phyloP scores from a whole-genome alignment of 2,888 invertebrate species.

The Amphipoea oculea region DNA sequence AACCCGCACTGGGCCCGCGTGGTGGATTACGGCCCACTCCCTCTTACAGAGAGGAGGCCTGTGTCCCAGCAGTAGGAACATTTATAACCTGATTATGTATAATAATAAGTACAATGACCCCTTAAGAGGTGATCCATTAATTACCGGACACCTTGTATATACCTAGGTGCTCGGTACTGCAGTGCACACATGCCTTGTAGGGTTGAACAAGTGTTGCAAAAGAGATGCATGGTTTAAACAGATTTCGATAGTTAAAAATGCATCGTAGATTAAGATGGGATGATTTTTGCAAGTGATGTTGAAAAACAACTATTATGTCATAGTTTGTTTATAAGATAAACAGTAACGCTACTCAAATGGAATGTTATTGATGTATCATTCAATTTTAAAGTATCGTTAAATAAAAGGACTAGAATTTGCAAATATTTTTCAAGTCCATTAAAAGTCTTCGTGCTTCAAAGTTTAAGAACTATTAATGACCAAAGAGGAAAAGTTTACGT shows the following conservation, averaged over 20 bases:
- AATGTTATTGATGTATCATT: background rate
- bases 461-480: constrained; percentile 1
- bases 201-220: background rate
- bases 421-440: background rate
- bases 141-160: too few relatives aligned
- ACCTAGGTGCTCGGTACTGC: background rate
- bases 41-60: too few relatives aligned
- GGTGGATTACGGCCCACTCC: too few relatives aligned
- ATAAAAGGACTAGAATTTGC: background rate
- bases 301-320: background rate
- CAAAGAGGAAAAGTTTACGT: background rate
- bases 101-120: too few relatives aligned
- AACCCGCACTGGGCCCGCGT: too few relatives aligned
- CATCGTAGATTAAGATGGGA: background rate
- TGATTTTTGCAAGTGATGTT: background rate
- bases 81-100: too few relatives aligned
- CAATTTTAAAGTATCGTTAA: background rate
- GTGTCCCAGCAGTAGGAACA: too few relatives aligned
- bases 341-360: background rate
- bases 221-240: too few relatives aligned
- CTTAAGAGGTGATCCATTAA: too few relatives aligned
- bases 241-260: background rate
- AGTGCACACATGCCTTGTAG: background rate
- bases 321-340: background rate
- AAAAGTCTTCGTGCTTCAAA: background rate